These are phyloP conservation scores for Vespertilio murinus DNA, from an alignment of 2,797 vertebrate genomes.

Conservation along the genomic window DNA sequence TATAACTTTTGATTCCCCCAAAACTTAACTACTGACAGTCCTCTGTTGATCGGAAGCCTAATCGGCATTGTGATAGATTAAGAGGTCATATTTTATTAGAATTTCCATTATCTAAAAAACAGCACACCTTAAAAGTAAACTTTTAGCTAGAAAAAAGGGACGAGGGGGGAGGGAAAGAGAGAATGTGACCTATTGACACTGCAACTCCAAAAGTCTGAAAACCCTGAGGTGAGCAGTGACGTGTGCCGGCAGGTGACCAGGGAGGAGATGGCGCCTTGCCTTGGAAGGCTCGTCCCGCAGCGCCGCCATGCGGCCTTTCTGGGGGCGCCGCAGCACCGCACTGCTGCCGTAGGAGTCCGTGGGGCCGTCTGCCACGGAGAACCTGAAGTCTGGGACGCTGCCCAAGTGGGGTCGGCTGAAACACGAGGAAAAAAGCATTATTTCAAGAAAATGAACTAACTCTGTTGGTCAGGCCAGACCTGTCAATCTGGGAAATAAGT, in stretches of 20 bases:
- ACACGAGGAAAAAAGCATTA: not conserved
- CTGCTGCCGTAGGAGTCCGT: conserved; percentile 89
- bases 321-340: conserved; percentile 92
- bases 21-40: no score
- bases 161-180: not conserved
- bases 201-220: not conserved
- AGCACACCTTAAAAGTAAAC: not conserved
- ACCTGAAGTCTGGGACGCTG: conserved; percentile 94
- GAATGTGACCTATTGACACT: not conserved
- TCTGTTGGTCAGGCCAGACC: not conserved
- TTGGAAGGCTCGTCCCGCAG: conserved; percentile 96
- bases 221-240: rapidly evolving
- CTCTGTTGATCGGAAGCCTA: no score
- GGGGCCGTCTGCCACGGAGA: conserved; percentile 91
- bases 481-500: rapidly evolving
- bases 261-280: conserved; percentile 79
- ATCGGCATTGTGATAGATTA: not conserved
- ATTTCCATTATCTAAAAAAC: not conserved
- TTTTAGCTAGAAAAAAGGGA: not conserved
- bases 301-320: conserved; percentile 94
- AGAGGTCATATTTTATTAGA: not conserved
- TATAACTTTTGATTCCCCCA: not conserved
- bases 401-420: conserved; percentile 90
- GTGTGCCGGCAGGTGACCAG: rapidly evolving
- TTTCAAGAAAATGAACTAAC: not conserved